Percentiles rank a stretch among this genome's conserved stretches.
Evolutionary conservation across 2,797 vertebrate species (phyloP).

Genomic region (Gephyroberyx darwinii): DNA sequence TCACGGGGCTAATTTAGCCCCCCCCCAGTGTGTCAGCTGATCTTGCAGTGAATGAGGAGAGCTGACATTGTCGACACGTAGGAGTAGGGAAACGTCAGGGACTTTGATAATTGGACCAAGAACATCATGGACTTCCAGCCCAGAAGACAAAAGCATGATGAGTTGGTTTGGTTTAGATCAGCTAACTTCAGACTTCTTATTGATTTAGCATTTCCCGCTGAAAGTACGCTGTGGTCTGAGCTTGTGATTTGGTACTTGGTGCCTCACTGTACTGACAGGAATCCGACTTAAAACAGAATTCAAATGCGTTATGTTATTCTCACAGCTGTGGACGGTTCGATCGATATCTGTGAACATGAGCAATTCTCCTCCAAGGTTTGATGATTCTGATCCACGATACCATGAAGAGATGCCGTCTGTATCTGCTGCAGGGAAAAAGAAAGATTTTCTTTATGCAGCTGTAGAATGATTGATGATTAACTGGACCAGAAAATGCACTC

Average conservation of each 20-base stretch:
- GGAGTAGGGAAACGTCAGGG: conserved; percentile 7
- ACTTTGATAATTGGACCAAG: conserved; percentile 34
- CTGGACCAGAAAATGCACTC: not conserved
- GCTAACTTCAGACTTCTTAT: conserved; percentile 29
- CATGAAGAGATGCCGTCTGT: not conserved
- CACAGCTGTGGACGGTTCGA: conserved; percentile 15
- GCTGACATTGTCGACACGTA: conserved; percentile 7
- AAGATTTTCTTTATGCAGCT: too few relatives aligned
- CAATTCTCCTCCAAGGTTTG: not conserved
- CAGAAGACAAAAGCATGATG: conserved; percentile 11
- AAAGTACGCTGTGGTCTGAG: conserved; percentile 24
- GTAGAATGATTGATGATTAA: not conserved
- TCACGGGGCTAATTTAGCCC: too few relatives aligned
- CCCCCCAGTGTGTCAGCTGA: conserved; percentile 21
- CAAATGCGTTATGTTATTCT: conserved; percentile 22
- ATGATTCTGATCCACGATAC: not conserved
- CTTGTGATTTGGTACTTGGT: not conserved
- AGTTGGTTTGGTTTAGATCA: conserved; percentile 26
- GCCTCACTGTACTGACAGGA: conserved; percentile 21
- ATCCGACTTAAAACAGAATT: conserved; percentile 36
- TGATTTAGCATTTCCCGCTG: conserved; percentile 15
- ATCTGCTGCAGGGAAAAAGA: too few relatives aligned
- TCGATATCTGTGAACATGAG: conserved; percentile 35
- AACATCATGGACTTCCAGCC: conserved; percentile 16
- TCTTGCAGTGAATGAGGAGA: not conserved